Conservation (phyloP, 2,113 vertebrate genomes). For the Scolopax mira region DNA sequence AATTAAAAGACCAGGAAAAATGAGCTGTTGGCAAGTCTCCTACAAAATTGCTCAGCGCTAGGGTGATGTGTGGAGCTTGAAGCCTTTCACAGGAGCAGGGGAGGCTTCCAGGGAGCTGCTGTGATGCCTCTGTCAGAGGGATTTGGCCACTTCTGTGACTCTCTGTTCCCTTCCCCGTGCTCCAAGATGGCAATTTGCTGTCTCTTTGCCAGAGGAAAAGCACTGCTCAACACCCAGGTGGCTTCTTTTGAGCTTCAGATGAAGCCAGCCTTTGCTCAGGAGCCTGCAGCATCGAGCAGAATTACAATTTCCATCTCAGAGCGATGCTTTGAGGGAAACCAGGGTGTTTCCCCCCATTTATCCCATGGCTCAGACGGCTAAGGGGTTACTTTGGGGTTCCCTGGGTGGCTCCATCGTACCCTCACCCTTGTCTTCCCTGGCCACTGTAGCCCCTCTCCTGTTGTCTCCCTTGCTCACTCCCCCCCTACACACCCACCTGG, state of each 20-base stretch:
- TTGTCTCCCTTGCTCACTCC: not conserved
- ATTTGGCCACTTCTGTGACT: not conserved
- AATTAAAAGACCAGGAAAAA: constrained; percentile 6
- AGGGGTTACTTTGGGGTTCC: not conserved
- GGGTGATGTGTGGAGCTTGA: not conserved
- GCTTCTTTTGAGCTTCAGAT: not conserved
- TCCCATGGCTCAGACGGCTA: fast-evolving
- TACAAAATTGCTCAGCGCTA: fast-evolving
- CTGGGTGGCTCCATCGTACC: not conserved
- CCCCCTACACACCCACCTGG: not conserved
- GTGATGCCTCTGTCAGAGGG: fast-evolving
- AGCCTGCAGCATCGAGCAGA: not conserved
- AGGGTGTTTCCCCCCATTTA: not conserved
- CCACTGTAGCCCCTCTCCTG: fast-evolving
- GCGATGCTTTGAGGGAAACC: not conserved
- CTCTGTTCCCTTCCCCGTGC: not conserved
- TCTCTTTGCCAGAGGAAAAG: not conserved
- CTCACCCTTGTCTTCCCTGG: not conserved
- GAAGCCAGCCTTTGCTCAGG: not conserved
- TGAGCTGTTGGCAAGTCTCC: not conserved
- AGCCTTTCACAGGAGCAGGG: not conserved
- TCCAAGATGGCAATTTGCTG: not conserved
- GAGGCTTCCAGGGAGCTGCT: not conserved
- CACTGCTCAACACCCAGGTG: not conserved
- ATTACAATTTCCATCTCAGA: not conserved